These are phyloP conservation scores for Melieria crassipennis DNA, from an alignment of 2,888 invertebrate species.

Conservation along the genomic window DNA sequence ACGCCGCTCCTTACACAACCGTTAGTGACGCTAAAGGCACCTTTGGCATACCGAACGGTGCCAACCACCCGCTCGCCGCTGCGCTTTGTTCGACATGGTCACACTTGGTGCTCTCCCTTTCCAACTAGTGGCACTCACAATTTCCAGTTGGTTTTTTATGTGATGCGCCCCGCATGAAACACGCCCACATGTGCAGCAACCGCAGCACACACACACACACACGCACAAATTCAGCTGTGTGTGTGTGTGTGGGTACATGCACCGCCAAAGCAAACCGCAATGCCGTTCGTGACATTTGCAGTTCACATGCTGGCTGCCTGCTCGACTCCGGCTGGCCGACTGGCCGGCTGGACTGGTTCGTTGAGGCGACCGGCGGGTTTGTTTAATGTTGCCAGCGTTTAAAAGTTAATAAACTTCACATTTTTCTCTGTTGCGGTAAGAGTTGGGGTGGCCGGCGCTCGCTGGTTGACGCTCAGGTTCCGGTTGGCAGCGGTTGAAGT, in stretches of 20 bases:
- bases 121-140: too few relatives aligned
- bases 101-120: background rate
- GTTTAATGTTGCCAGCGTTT: slow-evolving; percentile 38
- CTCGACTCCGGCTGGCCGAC: background rate
- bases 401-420: slow-evolving; percentile 38
- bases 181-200: too few relatives aligned
- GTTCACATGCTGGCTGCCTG: background rate
- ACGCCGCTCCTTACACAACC: too few relatives aligned
- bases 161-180: too few relatives aligned
- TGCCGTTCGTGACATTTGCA: slow-evolving; percentile 17
- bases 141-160: too few relatives aligned
- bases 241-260: slow-evolving; percentile 3
- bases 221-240: background rate
- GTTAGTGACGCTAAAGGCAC: too few relatives aligned
- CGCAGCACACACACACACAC: background rate
- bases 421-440: background rate
- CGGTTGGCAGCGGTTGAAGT: background rate
- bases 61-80: background rate
- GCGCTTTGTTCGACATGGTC: slow-evolving; percentile 10
- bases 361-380: slow-evolving; percentile 4
- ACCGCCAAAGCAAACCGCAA: background rate
- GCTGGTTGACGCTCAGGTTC: background rate
- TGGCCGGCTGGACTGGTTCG: background rate
- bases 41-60: too few relatives aligned
- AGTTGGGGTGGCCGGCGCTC: background rate